Conservation (phyloP, 2,113 vertebrate genomes). For the Oxyura jamaicensis region DNA sequence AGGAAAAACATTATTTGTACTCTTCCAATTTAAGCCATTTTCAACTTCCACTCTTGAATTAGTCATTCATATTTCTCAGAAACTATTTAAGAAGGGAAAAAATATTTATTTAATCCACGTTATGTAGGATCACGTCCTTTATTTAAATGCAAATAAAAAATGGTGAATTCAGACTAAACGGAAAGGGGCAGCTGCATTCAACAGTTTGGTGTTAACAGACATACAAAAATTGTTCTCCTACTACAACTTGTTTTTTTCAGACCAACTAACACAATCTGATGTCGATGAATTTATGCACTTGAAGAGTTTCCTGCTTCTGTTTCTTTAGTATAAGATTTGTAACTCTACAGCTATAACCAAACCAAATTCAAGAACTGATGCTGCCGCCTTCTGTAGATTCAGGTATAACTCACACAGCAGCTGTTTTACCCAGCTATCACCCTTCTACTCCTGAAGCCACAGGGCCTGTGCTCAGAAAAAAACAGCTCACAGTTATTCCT, state of each 20-base stretch:
- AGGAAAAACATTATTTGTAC: background rate
- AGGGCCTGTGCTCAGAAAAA: background rate
- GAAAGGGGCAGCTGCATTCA: background rate
- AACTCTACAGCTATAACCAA: background rate
- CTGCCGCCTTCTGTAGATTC: fast-evolving
- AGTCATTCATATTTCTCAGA: background rate
- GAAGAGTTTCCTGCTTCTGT: background rate
- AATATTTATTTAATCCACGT: background rate
- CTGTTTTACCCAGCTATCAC: background rate
- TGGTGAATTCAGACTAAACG: background rate
- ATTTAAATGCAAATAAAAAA: background rate
- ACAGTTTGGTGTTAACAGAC: background rate
- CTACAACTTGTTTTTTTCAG: background rate
- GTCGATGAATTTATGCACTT: background rate
- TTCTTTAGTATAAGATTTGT: background rate
- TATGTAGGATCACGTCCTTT: background rate
- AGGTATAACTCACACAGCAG: background rate
- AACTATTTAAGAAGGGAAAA: background rate
- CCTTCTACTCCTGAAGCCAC: background rate
- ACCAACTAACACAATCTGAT: background rate
- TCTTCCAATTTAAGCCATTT: background rate
- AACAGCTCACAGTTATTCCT: background rate
- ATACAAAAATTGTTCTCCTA: background rate
- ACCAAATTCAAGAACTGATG: background rate
- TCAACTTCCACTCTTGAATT: background rate